Evolutionary conservation across 2,888 invertebrate species (phyloP).

Genomic region (Alsophila aescularia): DNA sequence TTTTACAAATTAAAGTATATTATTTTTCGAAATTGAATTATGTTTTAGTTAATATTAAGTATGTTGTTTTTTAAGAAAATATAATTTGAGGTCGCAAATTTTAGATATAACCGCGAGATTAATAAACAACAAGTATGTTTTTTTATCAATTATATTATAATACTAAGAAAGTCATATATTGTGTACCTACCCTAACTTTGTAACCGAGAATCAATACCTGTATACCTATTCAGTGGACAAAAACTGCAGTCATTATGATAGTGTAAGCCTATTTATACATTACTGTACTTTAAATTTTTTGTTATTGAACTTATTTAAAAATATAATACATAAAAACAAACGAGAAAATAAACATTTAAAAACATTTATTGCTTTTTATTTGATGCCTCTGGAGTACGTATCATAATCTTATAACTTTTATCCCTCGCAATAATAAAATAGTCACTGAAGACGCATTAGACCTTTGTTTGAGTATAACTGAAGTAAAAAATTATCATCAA

Average conservation of each 20-base stretch:
- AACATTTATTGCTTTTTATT: slow-evolving; percentile 51
- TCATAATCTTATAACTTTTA: too few species aligned
- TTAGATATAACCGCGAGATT: slow-evolving; percentile 27
- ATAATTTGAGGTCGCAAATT: slow-evolving; percentile 24
- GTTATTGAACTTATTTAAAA: slow-evolving; percentile 82
- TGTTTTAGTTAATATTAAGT: neutral
- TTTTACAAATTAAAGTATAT: too few species aligned
- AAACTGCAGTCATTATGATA: slow-evolving; percentile 74
- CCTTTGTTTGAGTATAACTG: too few species aligned
- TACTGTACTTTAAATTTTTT: slow-evolving; percentile 74
- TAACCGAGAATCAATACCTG: slow-evolving; percentile 39
- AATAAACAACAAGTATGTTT: slow-evolving; percentile 15
- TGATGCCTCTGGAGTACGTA: neutral
- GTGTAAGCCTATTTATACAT: slow-evolving; percentile 81
- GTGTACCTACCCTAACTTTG: slow-evolving; percentile 23
- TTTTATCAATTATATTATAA: slow-evolving; percentile 15
- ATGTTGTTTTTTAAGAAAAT: neutral
- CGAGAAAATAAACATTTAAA: slow-evolving; percentile 76
- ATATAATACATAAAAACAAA: slow-evolving; percentile 82
- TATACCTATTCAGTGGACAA: slow-evolving; percentile 66
- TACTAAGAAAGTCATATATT: slow-evolving; percentile 24
- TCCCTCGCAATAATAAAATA: too few species aligned
- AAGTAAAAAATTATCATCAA: too few species aligned
- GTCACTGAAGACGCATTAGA: too few species aligned
- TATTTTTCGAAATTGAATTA: too few species aligned